These are phyloP conservation scores for Danionella cerebrum DNA, from an alignment of 2,113 vertebrate species.

Conservation along the genomic window DNA sequence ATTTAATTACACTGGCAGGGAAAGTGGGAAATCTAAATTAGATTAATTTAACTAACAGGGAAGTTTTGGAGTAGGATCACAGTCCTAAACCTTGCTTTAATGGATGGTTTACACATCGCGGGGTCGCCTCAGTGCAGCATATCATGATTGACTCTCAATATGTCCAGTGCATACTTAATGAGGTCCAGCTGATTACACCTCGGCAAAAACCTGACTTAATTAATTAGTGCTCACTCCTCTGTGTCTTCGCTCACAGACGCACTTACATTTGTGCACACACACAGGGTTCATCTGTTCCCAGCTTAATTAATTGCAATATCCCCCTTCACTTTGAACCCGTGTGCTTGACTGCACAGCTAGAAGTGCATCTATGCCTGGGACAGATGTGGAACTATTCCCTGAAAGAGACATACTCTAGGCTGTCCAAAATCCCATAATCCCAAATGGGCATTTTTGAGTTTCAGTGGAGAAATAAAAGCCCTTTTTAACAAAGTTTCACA, in stretches of 20 bases:
- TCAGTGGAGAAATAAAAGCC: no score
- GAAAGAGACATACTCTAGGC: neutral
- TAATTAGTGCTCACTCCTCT: constrained; percentile 34
- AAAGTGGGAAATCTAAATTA: no score
- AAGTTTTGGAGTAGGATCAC: neutral
- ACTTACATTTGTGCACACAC: neutral
- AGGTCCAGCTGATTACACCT: constrained; percentile 34
- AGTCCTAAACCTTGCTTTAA: neutral
- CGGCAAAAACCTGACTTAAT: constrained; percentile 34
- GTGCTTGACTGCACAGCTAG: neutral
- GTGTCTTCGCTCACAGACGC: constrained; percentile 21
- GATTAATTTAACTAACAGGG: no score
- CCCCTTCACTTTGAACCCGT: constrained; percentile 15
- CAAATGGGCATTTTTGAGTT: no score
- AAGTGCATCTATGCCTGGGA: constrained; percentile 9
- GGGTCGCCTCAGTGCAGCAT: neutral
- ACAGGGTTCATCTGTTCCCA: neutral
- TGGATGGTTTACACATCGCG: constrained; percentile 8
- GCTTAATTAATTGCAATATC: constrained; percentile 39
- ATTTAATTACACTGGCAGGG: no score
- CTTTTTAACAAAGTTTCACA: no score
- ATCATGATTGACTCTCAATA: constrained; percentile 29
- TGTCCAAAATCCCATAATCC: neutral
- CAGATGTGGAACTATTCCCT: neutral
- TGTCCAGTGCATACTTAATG: constrained; percentile 9